A percentile compares a stretch with the other conserved stretches of the same genome.
Evolutionary conservation across 2,797 vertebrate genomes (phyloP).

Genomic region (Hypotaenidia philippensis): DNA sequence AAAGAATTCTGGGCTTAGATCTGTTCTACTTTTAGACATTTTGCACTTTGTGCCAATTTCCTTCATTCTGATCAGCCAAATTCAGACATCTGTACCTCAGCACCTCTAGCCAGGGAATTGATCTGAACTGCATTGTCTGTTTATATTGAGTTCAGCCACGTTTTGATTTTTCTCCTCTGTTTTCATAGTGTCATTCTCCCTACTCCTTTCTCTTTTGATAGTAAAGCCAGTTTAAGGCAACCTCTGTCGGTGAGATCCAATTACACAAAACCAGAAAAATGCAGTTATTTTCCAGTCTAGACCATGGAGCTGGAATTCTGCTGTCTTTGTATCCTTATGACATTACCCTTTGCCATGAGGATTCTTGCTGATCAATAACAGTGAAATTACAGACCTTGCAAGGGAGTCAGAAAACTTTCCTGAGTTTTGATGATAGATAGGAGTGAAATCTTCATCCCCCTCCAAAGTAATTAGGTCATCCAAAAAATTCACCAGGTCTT

Average conservation of each 20-base stretch:
- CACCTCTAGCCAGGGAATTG: neutral
- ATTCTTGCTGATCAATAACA: neutral
- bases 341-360: neutral
- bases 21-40: neutral
- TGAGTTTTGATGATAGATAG: neutral
- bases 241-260: neutral
- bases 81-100: neutral
- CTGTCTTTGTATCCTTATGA: neutral
- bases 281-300: neutral
- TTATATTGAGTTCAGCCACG: neutral
- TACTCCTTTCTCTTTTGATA: neutral
- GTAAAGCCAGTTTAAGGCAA: neutral
- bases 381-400: neutral
- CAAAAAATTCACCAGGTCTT: neutral
- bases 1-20: neutral
- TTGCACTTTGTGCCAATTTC: neutral
- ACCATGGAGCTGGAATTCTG: neutral
- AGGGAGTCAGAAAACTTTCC: neutral
- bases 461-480: neutral
- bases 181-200: neutral
- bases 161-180: neutral
- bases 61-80: neutral
- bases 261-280: neutral
- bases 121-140: neutral
- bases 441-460: neutral